phyloP scores from a whole-genome alignment of 37 sponge, comb jelly and placozoan genomes.

The Dysidea cf. avara region DNA sequence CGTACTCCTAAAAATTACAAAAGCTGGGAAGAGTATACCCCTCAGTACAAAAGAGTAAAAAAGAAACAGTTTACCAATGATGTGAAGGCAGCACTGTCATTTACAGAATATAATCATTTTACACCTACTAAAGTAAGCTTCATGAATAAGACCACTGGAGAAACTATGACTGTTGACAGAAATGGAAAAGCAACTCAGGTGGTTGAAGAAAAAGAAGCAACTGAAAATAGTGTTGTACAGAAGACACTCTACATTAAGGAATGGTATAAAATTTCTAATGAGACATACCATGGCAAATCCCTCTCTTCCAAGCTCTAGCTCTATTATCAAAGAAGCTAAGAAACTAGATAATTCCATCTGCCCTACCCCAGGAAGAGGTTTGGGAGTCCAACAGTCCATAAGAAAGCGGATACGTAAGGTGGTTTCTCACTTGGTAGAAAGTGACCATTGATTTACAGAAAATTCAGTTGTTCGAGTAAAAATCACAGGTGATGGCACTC shows the following conservation, averaged over 20 bases:
- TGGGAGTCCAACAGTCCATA: conserved; percentile 4
- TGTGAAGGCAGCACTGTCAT: not conserved
- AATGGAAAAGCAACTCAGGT: not conserved
- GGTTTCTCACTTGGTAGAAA: not conserved
- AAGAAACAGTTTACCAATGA: too few relatives aligned
- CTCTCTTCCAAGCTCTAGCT: too few relatives aligned
- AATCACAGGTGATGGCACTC: conserved; percentile 13
- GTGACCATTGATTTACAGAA: too few relatives aligned
- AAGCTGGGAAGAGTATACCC: too few relatives aligned
- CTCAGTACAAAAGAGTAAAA: not conserved
- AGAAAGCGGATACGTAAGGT: not conserved
- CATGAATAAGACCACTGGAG: not conserved
- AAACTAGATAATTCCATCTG: conserved; percentile 8
- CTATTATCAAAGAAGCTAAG: not conserved
- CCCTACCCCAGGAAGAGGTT: not conserved
- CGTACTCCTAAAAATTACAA: not conserved
- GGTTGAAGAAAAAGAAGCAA: not conserved
- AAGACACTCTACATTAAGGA: not conserved
- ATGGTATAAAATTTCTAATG: not conserved
- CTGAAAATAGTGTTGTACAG: not conserved
- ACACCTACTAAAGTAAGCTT: not conserved
- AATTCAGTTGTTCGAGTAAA: conserved; percentile 3
- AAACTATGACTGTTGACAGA: not conserved
- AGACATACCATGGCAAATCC: conserved; percentile 18
- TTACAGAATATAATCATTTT: not conserved